Evolutionary conservation across 1,140 invertebrate genomes (phyloP).

Genomic region (Diabrotica virgifera): DNA sequence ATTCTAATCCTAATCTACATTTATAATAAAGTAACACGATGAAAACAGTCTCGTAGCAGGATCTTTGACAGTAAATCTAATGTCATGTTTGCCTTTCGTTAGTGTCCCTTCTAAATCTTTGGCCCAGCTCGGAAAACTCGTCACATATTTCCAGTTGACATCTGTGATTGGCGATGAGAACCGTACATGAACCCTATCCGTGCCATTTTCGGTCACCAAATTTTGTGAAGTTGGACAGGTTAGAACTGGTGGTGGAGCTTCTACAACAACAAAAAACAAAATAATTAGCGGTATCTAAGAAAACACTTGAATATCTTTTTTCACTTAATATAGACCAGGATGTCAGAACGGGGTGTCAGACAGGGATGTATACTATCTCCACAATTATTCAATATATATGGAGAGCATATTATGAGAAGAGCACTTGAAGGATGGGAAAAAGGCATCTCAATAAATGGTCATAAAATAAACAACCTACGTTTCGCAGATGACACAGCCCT

Average conservation of each 20-base stretch:
- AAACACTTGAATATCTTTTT: no score
- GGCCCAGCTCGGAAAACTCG: constrained; percentile 16
- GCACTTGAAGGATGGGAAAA: no score
- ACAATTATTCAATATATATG: no score
- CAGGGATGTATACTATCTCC: no score
- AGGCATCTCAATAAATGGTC: no score
- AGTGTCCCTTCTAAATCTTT: constrained; percentile 15
- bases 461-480: no score
- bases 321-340: no score
- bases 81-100: constrained; percentile 13
- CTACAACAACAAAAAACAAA: background rate
- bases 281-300: no score
- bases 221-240: no score
- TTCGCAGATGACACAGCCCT: no score
- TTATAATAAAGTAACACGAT: constrained; percentile 17
- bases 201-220: background rate
- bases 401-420: no score
- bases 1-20: constrained; percentile 7
- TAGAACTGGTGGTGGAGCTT: background rate
- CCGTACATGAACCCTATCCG: constrained; percentile 9
- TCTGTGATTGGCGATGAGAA: constrained; percentile 21
- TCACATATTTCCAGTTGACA: constrained; percentile 22
- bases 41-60: constrained; percentile 13
- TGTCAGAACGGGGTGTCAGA: no score
- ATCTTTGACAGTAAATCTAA: constrained; percentile 19